Conservation (phyloP, 2,113 vertebrate genomes). For the Delphinus delphis region DNA sequence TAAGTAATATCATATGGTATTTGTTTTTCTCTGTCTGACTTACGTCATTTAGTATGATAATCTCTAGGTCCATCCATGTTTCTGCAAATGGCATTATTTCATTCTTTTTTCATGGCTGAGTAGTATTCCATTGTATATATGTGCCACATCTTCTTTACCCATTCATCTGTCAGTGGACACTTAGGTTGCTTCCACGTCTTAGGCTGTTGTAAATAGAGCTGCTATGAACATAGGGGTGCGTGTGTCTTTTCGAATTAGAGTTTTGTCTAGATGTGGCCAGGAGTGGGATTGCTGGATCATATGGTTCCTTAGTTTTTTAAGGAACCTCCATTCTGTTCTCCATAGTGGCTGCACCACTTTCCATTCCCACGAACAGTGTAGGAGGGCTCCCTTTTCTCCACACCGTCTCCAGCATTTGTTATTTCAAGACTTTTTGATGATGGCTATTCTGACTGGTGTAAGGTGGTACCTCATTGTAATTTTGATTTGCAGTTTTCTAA, state of each 20-base stretch:
- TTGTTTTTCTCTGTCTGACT: too few species aligned
- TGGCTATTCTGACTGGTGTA: not conserved
- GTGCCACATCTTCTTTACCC: too few species aligned
- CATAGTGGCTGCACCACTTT: not conserved
- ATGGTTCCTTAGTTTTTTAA: rapidly evolving
- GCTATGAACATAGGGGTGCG: not conserved
- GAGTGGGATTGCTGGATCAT: not conserved
- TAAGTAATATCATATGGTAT: too few species aligned
- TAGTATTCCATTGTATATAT: too few species aligned
- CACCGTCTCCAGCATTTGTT: not conserved
- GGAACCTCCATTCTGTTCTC: not conserved
- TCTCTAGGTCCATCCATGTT: too few species aligned
- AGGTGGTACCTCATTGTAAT: not conserved
- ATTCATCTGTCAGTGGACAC: not conserved
- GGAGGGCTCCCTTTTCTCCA: not conserved
- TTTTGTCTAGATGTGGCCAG: not conserved
- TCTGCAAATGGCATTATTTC: too few species aligned
- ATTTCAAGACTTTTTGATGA: not conserved
- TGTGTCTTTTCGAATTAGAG: not conserved
- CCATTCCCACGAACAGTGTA: not conserved
- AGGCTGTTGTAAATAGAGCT: not conserved
- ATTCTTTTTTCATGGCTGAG: too few species aligned
- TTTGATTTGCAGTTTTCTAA: not conserved
- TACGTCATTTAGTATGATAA: too few species aligned
- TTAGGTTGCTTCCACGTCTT: not conserved